These are phyloP conservation scores for Rhagophthalmus giganteus DNA, from an alignment of 2,888 invertebrate genomes.

Conservation along the genomic window DNA sequence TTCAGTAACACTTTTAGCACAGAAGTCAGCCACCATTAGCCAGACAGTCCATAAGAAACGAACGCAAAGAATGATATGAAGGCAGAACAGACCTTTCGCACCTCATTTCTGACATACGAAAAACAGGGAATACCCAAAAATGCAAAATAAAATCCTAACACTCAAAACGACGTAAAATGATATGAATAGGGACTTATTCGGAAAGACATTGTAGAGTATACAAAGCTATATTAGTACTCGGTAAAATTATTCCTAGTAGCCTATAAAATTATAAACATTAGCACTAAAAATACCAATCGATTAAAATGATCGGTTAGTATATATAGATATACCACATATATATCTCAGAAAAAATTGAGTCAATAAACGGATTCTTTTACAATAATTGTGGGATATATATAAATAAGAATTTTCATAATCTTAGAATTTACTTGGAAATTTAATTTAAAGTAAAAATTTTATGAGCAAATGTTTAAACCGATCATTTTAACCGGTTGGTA, in stretches of 20 bases:
- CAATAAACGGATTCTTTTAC: too few relatives aligned
- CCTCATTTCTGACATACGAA: neutral
- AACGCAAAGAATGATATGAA: neutral
- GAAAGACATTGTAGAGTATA: neutral
- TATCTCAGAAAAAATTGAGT: too few relatives aligned
- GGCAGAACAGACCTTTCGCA: neutral
- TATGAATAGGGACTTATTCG: neutral
- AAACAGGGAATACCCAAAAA: neutral
- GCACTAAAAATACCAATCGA: too few relatives aligned
- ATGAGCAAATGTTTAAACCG: neutral
- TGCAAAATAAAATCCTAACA: neutral
- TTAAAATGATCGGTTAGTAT: too few relatives aligned
- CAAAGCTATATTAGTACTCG: neutral
- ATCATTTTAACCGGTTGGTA: neutral
- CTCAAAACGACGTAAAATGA: neutral
- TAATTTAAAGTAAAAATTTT: too few relatives aligned
- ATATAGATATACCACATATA: too few relatives aligned
- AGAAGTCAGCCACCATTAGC: too few relatives aligned
- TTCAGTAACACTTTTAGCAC: neutral
- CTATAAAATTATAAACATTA: too few relatives aligned
- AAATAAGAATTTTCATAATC: too few relatives aligned
- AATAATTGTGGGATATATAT: too few relatives aligned
- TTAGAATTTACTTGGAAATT: too few relatives aligned
- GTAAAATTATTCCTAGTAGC: too few relatives aligned
- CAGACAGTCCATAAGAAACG: neutral